A percentile compares a stretch with the other conserved stretches of the same genome.
Evolutionary conservation across 2,113 vertebrate genomes (phyloP).

Genomic region (Glareola pratincola): DNA sequence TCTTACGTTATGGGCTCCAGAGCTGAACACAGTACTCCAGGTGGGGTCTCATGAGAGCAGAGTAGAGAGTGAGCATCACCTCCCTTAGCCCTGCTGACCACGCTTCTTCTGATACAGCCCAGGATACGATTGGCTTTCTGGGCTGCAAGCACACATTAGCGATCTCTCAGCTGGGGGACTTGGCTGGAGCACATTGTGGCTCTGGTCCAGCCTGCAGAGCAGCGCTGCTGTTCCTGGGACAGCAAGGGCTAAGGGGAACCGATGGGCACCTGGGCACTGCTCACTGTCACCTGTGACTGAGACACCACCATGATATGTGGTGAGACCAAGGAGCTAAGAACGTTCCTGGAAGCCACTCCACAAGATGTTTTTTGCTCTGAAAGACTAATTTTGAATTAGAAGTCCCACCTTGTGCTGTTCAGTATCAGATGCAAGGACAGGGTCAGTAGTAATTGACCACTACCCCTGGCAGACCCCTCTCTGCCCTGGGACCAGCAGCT

Average conservation of each 20-base stretch:
- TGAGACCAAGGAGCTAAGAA: neutral
- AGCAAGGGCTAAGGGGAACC: accelerated
- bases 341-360: neutral
- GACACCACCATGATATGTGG: accelerated
- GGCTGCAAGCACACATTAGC: too few relatives aligned
- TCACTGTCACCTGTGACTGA: accelerated
- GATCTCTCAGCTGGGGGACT: accelerated
- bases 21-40: too few relatives aligned
- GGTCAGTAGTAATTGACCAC: neutral
- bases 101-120: too few relatives aligned
- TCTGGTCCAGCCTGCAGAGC: neutral
- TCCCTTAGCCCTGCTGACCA: too few relatives aligned
- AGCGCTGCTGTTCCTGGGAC: neutral
- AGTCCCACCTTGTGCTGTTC: neutral
- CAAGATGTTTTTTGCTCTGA: neutral
- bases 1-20: too few relatives aligned
- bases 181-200: neutral
- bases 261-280: neutral
- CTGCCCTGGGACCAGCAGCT: neutral
- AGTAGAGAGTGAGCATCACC: too few relatives aligned
- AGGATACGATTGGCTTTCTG: too few relatives aligned
- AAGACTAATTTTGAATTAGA: neutral
- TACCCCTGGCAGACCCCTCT: neutral
- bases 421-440: neutral
- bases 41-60: too few relatives aligned